These are phyloP conservation scores for Villa cingulata DNA, from an alignment of 2,888 invertebrate genomes.

Conservation along the genomic window DNA sequence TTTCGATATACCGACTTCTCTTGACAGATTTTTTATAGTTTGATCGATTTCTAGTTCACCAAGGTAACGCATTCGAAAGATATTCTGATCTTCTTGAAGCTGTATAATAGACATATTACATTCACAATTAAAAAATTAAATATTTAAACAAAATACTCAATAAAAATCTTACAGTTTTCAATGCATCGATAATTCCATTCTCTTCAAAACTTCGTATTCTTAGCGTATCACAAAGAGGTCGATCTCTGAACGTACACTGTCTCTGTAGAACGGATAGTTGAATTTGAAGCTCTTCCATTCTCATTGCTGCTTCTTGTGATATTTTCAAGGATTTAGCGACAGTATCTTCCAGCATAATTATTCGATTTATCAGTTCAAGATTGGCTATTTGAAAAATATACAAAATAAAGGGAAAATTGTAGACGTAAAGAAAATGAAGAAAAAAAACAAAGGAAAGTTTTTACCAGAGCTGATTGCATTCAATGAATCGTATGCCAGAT, in stretches of 20 bases:
- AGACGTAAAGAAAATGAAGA: too few species aligned
- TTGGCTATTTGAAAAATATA: constrained; percentile 26
- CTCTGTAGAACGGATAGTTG: constrained; percentile 39
- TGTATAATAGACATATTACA: constrained; percentile 10
- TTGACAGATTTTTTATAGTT: constrained; percentile 34
- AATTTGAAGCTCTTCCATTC: constrained; percentile 36
- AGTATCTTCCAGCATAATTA: constrained; percentile 33
- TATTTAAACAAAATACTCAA: neutral
- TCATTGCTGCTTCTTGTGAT: constrained; percentile 34
- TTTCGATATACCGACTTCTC: constrained; percentile 34
- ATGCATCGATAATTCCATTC: constrained; percentile 34
- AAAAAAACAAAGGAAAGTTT: too few species aligned
- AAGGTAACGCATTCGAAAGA: constrained; percentile 35
- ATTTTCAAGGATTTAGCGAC: constrained; percentile 32
- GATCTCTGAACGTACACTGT: constrained; percentile 54
- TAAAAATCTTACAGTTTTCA: constrained; percentile 26
- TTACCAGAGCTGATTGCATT: constrained; percentile 57
- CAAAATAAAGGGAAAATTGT: too few species aligned
- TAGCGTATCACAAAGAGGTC: constrained; percentile 61
- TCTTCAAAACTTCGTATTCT: constrained; percentile 54
- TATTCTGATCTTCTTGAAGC: constrained; percentile 36
- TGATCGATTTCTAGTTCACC: constrained; percentile 35
- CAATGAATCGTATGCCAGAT: constrained; percentile 57
- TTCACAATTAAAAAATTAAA: neutral
- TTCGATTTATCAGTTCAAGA: constrained; percentile 34